Conservation (phyloP, 2,113 vertebrate genomes). For the Pachycephala philippinensis region DNA sequence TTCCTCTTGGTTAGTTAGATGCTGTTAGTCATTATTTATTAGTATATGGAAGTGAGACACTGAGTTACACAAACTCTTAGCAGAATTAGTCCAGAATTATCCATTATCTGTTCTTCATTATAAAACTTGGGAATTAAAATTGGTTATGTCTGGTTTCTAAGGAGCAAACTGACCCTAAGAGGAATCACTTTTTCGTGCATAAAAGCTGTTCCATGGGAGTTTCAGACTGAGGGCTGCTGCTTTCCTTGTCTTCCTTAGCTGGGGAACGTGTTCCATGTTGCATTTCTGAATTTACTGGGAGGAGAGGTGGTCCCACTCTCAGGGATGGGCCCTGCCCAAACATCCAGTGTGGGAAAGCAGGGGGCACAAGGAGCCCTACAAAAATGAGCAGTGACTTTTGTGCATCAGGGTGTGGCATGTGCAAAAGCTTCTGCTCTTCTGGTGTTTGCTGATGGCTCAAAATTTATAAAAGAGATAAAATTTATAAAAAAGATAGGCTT, state of each 20-base stretch:
- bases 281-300: neutral
- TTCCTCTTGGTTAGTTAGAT: neutral
- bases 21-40: neutral
- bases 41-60: neutral
- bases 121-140: neutral
- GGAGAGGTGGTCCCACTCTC: too few relatives aligned
- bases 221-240: neutral
- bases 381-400: neutral
- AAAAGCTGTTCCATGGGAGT: neutral
- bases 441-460: neutral
- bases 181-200: neutral
- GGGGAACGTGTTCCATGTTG: accelerated
- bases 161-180: neutral
- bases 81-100: neutral
- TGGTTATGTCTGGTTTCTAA: neutral
- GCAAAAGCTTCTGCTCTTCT: neutral
- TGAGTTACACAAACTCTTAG: neutral
- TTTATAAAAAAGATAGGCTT: neutral
- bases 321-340: neutral
- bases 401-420: neutral
- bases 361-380: accelerated
- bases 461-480: neutral
- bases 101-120: neutral
- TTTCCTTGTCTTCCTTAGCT: neutral
- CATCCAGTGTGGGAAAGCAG: neutral